Evolutionary conservation across 2,888 invertebrate species (phyloP), one percentile per base, ranked within the genome.

Genomic region (Cephus runcator): DNA sequence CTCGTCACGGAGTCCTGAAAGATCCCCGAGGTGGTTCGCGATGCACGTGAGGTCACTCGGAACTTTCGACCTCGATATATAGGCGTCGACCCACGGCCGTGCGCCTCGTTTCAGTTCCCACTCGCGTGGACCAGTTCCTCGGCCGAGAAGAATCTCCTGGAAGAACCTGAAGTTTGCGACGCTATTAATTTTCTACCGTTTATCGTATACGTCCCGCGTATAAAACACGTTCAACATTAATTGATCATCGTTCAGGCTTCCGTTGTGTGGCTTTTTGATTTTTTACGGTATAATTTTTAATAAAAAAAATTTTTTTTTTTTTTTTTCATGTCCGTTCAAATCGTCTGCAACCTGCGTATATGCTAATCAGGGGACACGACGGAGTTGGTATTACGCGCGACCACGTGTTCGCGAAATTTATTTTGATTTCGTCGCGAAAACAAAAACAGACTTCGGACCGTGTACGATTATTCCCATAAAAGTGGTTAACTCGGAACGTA

Each of bases 1-100:
- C 76, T 79, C 76, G 79, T 79, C 76, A 79, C 76, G 79, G 79
- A 40, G 71, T 71, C 33, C 31, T 12, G 33, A 31, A 33, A 71
- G 71, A n/a, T 30, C 33, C 33, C 71, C 71, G 71, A 56, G 56
- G 56, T 56, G 56, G 56, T 56, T 56, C 23, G 56, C 56, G 56
- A 56, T 56, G 71, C 71, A 71, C 71, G 71, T 71, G 71, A 71
- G 71, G 71, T 71, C 33, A 56, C 56, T 56, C 23, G 23, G 56
- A 56, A 56, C 56, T 56, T 56, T 56, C 56, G 56, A 56, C 56
- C 56, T 56, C 56, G 56, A 56, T 56, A 56, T 56, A 23, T 56
- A 56, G 56, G 56, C 23, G 56, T 56, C 56, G 56, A 56, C 56
- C 56, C 56, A 23, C 56, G 56, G 23, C 56, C 23, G 23, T 56